Percentiles rank a stretch among this genome's conserved stretches.
phyloP scores from a whole-genome alignment of 2,888 invertebrate genomes.

The Chrysina gloriosa region DNA sequence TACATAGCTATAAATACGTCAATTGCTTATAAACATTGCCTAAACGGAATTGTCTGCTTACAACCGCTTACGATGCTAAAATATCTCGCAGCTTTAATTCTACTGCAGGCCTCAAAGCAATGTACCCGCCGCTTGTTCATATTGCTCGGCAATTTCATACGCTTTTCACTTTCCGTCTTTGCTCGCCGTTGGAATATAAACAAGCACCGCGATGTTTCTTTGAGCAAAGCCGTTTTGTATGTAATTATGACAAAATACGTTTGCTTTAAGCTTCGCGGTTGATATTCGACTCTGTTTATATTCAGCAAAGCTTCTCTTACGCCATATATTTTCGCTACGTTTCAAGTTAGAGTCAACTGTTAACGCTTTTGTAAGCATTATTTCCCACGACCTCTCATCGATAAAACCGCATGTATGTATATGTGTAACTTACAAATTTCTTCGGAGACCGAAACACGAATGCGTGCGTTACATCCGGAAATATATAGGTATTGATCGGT shows the following conservation, averaged over 20 bases:
- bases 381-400: not conserved
- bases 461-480: too few relatives aligned
- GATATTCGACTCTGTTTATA: not conserved
- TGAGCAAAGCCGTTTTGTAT: conserved; percentile 9
- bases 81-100: not conserved
- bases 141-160: conserved; percentile 13
- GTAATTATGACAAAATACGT: conserved; percentile 19
- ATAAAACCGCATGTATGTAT: conserved; percentile 7
- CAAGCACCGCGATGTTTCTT: conserved; percentile 7
- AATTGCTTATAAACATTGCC: not conserved
- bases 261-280: not conserved
- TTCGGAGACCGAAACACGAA: too few relatives aligned
- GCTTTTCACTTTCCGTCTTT: conserved; percentile 7
- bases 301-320: not conserved
- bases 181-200: not conserved
- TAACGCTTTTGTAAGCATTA: conserved; percentile 1
- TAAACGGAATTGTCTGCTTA: conserved; percentile 2
- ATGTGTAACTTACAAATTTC: not conserved
- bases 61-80: not conserved
- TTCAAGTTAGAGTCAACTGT: not conserved
- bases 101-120: conserved; percentile 6
- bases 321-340: not conserved
- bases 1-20: too few relatives aligned
- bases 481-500: too few relatives aligned
- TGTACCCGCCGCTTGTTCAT: not conserved